Base-by-base conservation (phyloP, 2,797 vertebrate genomes). In the Calcarius lapponicus region DNA sequence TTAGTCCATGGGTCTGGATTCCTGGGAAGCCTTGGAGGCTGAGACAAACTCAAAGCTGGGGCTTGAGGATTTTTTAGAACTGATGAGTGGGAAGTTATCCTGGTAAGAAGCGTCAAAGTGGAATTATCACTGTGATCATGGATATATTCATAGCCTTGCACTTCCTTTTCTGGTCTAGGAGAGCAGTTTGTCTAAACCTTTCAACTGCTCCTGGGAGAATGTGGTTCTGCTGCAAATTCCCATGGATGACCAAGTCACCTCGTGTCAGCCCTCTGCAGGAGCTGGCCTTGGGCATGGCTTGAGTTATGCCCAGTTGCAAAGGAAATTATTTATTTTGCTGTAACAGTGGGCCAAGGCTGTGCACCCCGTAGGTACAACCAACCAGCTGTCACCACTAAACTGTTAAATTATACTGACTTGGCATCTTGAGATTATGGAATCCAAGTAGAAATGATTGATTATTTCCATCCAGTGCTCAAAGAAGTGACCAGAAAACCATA, bases 31-130 rank as follows among this genome's bases (percentile, higher is more conserved):
- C 57, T 4, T 42, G 92, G 67, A 92, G 66, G 79, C 65, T 74
- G 84, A 69, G 54, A 32, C 36, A 78, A 85, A 69, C 71, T 67
- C 25, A 18, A n/a, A 92, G 36, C 50, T 92, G 72, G 47, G 61
- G 64, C 70, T 31, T 88, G 90, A 76, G 79, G 73, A 80, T 65
- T 86, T 95, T 86, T 93, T 88, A 94, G 89, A 71, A 53, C 40
- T 74, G 80, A 73, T 87, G 74, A 87, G 75, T 95, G 71, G 84
- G 90, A 92, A 86, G 60, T 70, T 86, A 42, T 7, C 73, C 70
- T 78, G 89, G 85, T 90, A 90, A 96, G 91, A 81, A 81, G 45
- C 10, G 24, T 86, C 45, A 36, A 88, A 92, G 79, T 83, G 74
- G 40, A 74, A 17, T 53, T 71, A 48, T 80, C 38, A 29, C 80